Conservation (phyloP, 2,888 invertebrate species). For the Drosophila yooni region DNA sequence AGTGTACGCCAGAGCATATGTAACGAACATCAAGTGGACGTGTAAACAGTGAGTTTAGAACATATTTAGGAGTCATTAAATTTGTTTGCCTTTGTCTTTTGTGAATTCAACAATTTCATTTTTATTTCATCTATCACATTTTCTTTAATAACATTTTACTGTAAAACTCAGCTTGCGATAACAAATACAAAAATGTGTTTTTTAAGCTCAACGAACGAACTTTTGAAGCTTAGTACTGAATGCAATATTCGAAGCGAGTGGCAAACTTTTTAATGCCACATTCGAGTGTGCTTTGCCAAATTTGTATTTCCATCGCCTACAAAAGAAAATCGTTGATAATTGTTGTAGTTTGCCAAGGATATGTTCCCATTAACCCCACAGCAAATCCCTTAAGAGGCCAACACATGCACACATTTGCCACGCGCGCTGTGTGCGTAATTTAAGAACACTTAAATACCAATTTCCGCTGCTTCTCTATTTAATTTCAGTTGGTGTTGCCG, state of each 20-base stretch:
- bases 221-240: not conserved
- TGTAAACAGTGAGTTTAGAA: slow-evolving; percentile 14
- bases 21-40: not conserved
- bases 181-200: slow-evolving; percentile 10
- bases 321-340: slow-evolving; percentile 40
- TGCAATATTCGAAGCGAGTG: slow-evolving; percentile 8
- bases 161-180: slow-evolving; percentile 10
- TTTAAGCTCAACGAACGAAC: slow-evolving; percentile 6
- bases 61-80: slow-evolving; percentile 6
- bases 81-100: slow-evolving; percentile 3
- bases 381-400: slow-evolving; percentile 9
- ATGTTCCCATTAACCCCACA: slow-evolving; percentile 5
- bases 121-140: slow-evolving; percentile 4
- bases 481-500: slow-evolving; percentile 31
- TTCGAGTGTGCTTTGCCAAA: slow-evolving; percentile 24
- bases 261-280: slow-evolving; percentile 40
- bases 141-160: slow-evolving; percentile 10
- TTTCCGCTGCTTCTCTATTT: slow-evolving; percentile 48
- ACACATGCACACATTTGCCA: not conserved
- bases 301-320: slow-evolving; percentile 40
- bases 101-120: slow-evolving; percentile 24
- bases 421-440: not conserved
- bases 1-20: not conserved
- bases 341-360: slow-evolving; percentile 27
- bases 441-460: slow-evolving; percentile 35